Percentiles rank a stretch among this genome's conserved stretches.
These are phyloP conservation scores for Epinephelus malabaricus DNA, from an alignment of 2,797 vertebrate species.

Conservation along the genomic window DNA sequence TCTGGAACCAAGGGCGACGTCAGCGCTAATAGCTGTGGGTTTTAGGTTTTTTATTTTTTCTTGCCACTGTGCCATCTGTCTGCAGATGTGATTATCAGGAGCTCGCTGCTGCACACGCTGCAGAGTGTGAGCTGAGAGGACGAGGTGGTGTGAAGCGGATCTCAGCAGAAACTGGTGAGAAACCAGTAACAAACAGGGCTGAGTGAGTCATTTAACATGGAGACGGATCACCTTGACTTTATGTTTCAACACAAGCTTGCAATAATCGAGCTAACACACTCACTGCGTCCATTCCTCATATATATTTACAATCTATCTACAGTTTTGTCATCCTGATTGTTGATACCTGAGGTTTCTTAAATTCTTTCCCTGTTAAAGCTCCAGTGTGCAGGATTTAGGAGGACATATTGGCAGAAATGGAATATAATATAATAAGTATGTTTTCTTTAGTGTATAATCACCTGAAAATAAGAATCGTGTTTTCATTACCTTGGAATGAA, in stretches of 20 bases:
- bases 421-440: too few species aligned
- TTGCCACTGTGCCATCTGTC: constrained; percentile 11
- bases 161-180: constrained; percentile 4
- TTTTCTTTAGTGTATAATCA: too few species aligned
- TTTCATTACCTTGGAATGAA: too few species aligned
- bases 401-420: too few species aligned
- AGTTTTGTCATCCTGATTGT: too few species aligned
- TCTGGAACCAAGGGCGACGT: constrained; percentile 18
- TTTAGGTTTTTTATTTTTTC: background rate
- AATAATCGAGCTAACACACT: too few species aligned
- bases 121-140: background rate
- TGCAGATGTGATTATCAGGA: constrained; percentile 21
- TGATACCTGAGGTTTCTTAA: too few species aligned
- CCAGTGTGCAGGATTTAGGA: too few species aligned
- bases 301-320: too few species aligned
- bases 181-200: constrained; percentile 2
- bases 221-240: background rate
- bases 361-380: too few species aligned
- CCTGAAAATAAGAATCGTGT: too few species aligned
- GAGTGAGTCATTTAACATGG: background rate
- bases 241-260: too few species aligned
- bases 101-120: constrained; percentile 8
- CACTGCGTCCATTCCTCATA: background rate
- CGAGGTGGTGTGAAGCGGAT: background rate
- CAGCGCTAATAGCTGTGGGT: constrained; percentile 25